Percentiles rank a stretch among this genome's conserved stretches.
Evolutionary conservation across 1,140 invertebrate species (phyloP).

Genomic region (Hycleus cichorii): DNA sequence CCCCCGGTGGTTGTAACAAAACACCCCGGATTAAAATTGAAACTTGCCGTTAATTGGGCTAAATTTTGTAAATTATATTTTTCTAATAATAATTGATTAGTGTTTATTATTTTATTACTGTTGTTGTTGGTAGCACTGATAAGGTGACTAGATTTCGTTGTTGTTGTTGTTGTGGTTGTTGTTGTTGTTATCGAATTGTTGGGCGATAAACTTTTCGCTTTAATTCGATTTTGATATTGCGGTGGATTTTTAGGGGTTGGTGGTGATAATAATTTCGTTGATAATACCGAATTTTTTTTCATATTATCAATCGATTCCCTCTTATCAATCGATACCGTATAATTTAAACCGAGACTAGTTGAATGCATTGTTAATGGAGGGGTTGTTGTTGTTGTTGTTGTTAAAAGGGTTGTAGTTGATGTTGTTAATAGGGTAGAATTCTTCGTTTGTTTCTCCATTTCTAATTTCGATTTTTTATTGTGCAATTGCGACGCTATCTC

Average conservation of each 20-base stretch:
- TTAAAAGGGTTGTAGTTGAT: slow-evolving; percentile 15
- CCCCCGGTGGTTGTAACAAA: slow-evolving; percentile 8
- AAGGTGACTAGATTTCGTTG: background rate
- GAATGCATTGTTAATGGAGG: slow-evolving; percentile 29
- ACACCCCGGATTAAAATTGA: slow-evolving; percentile 31
- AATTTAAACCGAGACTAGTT: slow-evolving; percentile 35
- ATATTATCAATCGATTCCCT: slow-evolving; percentile 7
- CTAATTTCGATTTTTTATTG: slow-evolving; percentile 33
- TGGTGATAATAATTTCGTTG: background rate
- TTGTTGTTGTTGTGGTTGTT: background rate
- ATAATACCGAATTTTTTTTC: background rate
- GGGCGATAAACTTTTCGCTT: background rate
- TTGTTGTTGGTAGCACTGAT: background rate
- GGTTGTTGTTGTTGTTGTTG: slow-evolving; percentile 21
- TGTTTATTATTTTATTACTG: background rate
- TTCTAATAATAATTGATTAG: slow-evolving; percentile 32
- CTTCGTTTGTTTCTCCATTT: slow-evolving; percentile 20
- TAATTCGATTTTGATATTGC: background rate
- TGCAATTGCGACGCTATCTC: slow-evolving; percentile 34
- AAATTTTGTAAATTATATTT: slow-evolving; percentile 40
- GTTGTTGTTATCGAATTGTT: background rate
- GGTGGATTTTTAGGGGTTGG: background rate
- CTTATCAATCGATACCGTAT: slow-evolving; percentile 36
- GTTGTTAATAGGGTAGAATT: background rate
- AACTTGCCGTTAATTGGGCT: slow-evolving; percentile 36